Percentiles rank a stretch among this genome's conserved stretches.
These are phyloP conservation scores for Amphipoea oculea DNA, from an alignment of 2,888 invertebrate genomes.

Conservation along the genomic window DNA sequence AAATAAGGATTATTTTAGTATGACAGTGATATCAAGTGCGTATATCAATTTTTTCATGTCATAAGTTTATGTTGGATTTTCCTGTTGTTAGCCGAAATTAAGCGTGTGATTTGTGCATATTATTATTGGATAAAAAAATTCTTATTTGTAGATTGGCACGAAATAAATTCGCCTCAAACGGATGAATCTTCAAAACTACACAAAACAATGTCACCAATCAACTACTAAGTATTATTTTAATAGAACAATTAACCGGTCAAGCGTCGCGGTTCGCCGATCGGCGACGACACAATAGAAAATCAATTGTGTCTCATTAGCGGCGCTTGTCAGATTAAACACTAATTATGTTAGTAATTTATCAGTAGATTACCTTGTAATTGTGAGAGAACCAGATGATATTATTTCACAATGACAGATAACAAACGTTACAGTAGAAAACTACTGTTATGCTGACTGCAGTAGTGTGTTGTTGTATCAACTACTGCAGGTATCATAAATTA, in stretches of 20 bases:
- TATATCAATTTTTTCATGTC: not conserved
- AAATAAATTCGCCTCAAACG: not conserved
- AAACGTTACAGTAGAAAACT: not conserved
- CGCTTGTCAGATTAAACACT: not conserved
- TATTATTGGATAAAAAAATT: not conserved
- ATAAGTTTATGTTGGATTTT: conserved; percentile 20
- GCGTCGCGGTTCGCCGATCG: no score
- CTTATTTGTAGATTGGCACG: not conserved
- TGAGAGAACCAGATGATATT: conserved; percentile 10
- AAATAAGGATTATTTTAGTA: not conserved
- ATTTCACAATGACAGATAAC: conserved; percentile 8
- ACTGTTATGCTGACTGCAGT: not conserved
- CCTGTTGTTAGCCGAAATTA: conserved; percentile 13
- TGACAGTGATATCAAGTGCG: not conserved
- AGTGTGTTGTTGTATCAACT: no score
- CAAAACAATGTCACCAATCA: not conserved
- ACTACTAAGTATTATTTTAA: not conserved
- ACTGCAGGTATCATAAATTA: no score
- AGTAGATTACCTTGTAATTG: not conserved
- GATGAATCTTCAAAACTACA: not conserved
- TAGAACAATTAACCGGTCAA: not conserved
- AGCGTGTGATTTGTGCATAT: conserved; percentile 19
- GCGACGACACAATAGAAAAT: no score
- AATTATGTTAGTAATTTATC: conserved; percentile 5
- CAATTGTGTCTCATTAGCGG: no score